These are phyloP conservation scores for Chondrilla cf. caribensis DNA, from an alignment of 37 sponge, comb jelly and placozoan species.

Conservation along the genomic window DNA sequence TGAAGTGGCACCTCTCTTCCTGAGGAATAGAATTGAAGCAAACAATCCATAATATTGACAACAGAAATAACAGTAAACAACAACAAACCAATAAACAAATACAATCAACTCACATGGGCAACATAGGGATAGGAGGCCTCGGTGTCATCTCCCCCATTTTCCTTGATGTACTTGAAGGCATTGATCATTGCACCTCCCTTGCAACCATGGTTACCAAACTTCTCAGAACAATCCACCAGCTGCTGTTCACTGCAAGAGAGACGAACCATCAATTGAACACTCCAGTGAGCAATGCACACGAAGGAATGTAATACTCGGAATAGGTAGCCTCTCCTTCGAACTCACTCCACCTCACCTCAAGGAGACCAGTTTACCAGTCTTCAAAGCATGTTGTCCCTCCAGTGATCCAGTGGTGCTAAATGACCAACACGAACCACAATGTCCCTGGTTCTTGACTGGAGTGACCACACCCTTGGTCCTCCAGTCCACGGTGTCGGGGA, in stretches of 20 bases:
- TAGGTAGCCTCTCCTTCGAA: no score
- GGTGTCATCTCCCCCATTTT: conserved; percentile 74
- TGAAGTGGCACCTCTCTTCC: conserved; percentile 60
- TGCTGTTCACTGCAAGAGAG: conserved; percentile 80
- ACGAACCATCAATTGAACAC: no score
- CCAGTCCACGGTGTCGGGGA: conserved; percentile 71
- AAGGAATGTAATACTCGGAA: no score
- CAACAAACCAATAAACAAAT: no score
- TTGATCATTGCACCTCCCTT: conserved; percentile 82
- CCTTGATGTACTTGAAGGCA: conserved; percentile 77
- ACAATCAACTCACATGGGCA: conserved; percentile 67
- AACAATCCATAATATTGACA: no score
- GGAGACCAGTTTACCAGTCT: conserved; percentile 55
- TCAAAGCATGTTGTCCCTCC: conserved; percentile 65
- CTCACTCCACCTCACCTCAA: conserved; percentile 29
- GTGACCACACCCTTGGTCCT: conserved; percentile 66
- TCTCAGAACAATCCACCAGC: conserved; percentile 86
- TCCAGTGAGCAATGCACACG: no score
- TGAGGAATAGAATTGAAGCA: neutral
- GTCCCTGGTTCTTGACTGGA: conserved; percentile 71
- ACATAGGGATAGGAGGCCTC: conserved; percentile 73
- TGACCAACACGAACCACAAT: conserved; percentile 97
- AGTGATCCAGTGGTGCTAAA: conserved; percentile 92
- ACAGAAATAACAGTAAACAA: no score
- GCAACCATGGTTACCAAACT: conserved; percentile 86